phyloP scores from a whole-genome alignment of 2,113 vertebrate species.

The Cyanoliseus patagonus region DNA sequence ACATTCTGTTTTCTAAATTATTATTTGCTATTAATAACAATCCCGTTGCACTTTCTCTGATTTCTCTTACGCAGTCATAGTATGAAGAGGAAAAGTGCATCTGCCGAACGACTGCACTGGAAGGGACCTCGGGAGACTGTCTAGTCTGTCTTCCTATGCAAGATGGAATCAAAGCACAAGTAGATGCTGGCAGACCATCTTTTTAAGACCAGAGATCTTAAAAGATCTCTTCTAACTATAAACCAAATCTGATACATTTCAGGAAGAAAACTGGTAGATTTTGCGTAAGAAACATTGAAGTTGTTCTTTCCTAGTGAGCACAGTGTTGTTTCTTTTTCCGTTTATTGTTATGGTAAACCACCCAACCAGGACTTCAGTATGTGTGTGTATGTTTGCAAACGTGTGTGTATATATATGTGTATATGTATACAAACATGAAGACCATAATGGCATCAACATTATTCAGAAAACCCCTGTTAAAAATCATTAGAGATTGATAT shows the following conservation, averaged over 20 bases:
- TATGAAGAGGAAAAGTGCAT: background rate
- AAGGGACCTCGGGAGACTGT: background rate
- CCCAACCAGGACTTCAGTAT: background rate
- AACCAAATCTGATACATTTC: background rate
- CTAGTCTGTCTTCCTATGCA: background rate
- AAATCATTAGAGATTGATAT: background rate
- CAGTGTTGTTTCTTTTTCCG: background rate
- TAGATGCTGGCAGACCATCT: background rate
- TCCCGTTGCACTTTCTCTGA: background rate
- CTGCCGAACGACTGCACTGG: background rate
- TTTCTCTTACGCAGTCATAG: background rate
- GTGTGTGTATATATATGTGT: fast-evolving
- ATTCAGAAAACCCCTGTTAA: background rate
- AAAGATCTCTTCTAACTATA: background rate
- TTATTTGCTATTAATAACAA: conserved; percentile 22
- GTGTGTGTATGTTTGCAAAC: fast-evolving
- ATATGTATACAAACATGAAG: background rate
- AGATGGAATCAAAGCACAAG: background rate
- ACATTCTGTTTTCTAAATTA: background rate
- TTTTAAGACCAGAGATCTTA: background rate
- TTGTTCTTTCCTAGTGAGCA: background rate
- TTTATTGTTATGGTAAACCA: background rate
- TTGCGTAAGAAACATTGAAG: background rate
- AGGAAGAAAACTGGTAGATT: background rate
- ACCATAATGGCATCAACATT: fast-evolving